A percentile compares a stretch with the other conserved stretches of the same genome.
Conservation (phyloP, 1,140 invertebrate genomes). For the Drosophila cardini region DNA sequence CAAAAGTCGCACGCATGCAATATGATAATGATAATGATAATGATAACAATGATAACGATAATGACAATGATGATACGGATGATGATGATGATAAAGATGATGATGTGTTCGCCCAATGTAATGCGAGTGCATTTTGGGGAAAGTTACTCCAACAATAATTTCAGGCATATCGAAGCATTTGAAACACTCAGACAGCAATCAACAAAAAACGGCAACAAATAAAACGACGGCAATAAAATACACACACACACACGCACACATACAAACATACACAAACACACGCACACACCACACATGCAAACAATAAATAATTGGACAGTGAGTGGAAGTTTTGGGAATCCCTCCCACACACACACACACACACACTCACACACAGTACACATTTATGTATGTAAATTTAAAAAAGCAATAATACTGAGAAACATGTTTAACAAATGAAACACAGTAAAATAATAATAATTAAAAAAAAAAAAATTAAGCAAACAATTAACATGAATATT, state of each 20-base stretch:
- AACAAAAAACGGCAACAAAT: constrained; percentile 24
- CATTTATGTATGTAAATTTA: constrained; percentile 48
- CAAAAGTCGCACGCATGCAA: constrained; percentile 38
- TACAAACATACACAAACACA: constrained; percentile 16
- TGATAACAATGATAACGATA: constrained; percentile 37
- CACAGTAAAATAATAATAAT: constrained; percentile 47
- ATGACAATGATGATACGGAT: constrained; percentile 27
- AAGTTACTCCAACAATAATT: constrained; percentile 78
- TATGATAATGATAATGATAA: constrained; percentile 36
- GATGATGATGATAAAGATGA: constrained; percentile 38
- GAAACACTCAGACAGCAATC: constrained; percentile 54
- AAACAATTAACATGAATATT: constrained; percentile 30
- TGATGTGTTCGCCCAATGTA: constrained; percentile 53
- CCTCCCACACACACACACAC: too few species aligned
- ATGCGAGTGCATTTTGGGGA: constrained; percentile 59
- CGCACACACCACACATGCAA: constrained; percentile 9
- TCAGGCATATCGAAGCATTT: constrained; percentile 82
- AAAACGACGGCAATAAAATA: constrained; percentile 60
- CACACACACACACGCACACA: constrained; percentile 19
- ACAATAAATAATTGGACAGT: constrained; percentile 43
- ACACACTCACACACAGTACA: constrained; percentile 30
- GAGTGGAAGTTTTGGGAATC: constrained; percentile 27
- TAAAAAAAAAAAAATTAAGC: constrained; percentile 28
- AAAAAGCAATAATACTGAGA: constrained; percentile 74
- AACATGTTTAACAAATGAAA: constrained; percentile 65